Evolutionary conservation across 2,113 vertebrate genomes (phyloP).

Genomic region (Bos indicus): DNA sequence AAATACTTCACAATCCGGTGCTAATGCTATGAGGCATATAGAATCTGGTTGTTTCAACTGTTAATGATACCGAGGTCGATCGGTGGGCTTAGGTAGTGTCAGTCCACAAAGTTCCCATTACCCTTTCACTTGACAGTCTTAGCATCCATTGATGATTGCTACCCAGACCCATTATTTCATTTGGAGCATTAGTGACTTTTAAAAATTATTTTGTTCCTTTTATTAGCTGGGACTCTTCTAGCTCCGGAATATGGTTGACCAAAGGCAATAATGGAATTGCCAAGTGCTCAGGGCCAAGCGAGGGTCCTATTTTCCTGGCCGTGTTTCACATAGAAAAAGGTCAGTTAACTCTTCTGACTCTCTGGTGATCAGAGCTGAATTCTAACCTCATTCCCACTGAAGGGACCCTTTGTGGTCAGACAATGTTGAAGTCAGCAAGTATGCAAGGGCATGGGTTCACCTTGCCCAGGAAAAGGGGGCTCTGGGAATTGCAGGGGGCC

Average conservation of each 20-base stretch:
- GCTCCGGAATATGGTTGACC: background rate
- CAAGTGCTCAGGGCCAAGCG: background rate
- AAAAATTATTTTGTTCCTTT: background rate
- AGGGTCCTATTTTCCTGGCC: background rate
- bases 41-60: background rate
- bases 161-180: background rate
- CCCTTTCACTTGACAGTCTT: background rate
- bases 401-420: background rate
- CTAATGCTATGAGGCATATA: background rate
- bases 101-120: background rate
- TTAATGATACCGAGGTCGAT: background rate
- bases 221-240: background rate
- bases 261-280: background rate
- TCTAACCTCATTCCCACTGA: background rate
- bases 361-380: background rate
- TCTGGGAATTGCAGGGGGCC: no score
- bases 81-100: background rate
- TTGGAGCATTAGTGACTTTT: background rate
- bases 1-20: background rate
- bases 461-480: background rate
- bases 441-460: background rate
- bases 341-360: background rate
- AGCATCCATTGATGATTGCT: background rate
- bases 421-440: background rate
- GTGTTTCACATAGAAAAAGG: background rate